Base-by-base conservation (phyloP, 2,113 vertebrate species). In the Malurus cyaneus region DNA sequence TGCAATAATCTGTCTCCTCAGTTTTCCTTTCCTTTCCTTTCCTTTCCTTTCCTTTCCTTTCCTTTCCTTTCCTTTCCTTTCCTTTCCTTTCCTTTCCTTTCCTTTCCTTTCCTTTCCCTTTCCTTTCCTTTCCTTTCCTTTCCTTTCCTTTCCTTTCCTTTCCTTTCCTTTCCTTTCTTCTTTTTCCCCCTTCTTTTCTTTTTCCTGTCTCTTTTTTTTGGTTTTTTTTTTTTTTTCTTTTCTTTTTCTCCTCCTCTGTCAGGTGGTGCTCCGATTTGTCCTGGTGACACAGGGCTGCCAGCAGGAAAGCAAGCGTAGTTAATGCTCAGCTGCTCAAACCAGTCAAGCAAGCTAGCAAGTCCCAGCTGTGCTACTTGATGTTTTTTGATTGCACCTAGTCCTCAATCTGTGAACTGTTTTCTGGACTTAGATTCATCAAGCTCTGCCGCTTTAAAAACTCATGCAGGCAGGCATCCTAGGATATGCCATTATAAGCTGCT, bases 401-500 rank as follows among this genome's bases (percentile, higher is more conserved):
- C 95, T 97, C 97, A 98, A 95, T 98, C 97, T 97, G 98, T 96
- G 97, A 97, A 97, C 97, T 97, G 97, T 97, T 98, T 98, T 96
- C 96, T 96, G 95, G 95, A 96, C 96, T 97, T 96, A 95, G 97
- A 97, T 98, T 98, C 98, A 97, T 98, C 98, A 98, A 97, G 97
- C 95, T 64, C 96, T 94, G 95, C 96, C 24, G 91, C 97, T 98
- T 98, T 98, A 97, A 97, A 98, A 97, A 97, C 89, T 89, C 97
- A 95, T 92, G 94, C 97, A 97, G 97, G 96, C 97, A 97, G 97
- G 95, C 97, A 97, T 98, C 97, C 98, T 97, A 97, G 97, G 98
- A 98, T 98, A 97, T 95, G 97, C 98, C 97, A 97, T 98, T 98
- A 98, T 97, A 98, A 97, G 96, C 97, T 96, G 97, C 98, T 98